Percentiles rank a stretch among this genome's conserved stretches.
phyloP scores from a whole-genome alignment of 1,140 invertebrate species.

The Drosophila eugracilis region DNA sequence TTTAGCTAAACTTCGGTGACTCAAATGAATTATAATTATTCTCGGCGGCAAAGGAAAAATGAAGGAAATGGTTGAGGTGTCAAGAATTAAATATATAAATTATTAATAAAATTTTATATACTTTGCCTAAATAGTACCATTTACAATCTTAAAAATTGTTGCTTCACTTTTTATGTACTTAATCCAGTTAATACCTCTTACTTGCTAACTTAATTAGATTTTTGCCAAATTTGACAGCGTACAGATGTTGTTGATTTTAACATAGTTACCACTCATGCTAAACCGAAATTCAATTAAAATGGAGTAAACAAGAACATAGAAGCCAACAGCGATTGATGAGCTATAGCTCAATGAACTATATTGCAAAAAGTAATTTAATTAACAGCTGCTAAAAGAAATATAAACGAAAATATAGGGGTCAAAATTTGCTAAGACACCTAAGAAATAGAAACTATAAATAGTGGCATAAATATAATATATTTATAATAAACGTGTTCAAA shows the following conservation, averaged over 20 bases:
- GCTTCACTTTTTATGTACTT: too few species aligned
- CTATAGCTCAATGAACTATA: slow-evolving; percentile 22
- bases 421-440: too few species aligned
- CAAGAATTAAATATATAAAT: too few species aligned
- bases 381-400: not conserved
- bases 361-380: slow-evolving; percentile 14
- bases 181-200: too few species aligned
- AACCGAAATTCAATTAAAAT: slow-evolving; percentile 59
- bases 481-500: too few species aligned
- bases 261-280: slow-evolving; percentile 21
- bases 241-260: slow-evolving; percentile 41
- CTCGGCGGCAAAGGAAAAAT: too few species aligned
- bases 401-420: not conserved
- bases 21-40: slow-evolving; percentile 5
- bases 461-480: too few species aligned
- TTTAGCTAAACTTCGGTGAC: slow-evolving; percentile 3
- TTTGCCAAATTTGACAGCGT: slow-evolving; percentile 28
- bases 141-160: too few species aligned
- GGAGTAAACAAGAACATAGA: slow-evolving; percentile 43
- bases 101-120: too few species aligned
- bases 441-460: too few species aligned
- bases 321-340: slow-evolving; percentile 11
- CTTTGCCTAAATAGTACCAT: too few species aligned
- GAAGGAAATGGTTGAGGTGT: too few species aligned
- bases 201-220: slow-evolving; percentile 40